Percentiles rank a stretch among this genome's conserved stretches.
Evolutionary conservation across 2,113 vertebrate genomes (phyloP).

Genomic region (Toxotes chatareus): DNA sequence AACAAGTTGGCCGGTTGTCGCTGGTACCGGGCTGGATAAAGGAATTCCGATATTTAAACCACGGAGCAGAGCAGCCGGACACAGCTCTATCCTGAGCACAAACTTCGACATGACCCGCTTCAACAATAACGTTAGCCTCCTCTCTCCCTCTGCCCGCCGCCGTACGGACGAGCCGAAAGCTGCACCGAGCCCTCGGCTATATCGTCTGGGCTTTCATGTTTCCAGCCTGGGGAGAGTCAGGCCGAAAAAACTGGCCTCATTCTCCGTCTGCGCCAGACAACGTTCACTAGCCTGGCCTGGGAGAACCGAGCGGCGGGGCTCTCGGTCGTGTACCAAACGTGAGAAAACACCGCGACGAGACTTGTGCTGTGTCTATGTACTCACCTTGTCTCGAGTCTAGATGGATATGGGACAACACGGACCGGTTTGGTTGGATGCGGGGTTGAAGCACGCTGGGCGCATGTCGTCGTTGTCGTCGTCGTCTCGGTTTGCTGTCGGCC

Average conservation of each 20-base stretch:
- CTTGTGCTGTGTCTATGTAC: conserved; percentile 51
- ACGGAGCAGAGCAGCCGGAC: conserved; percentile 37
- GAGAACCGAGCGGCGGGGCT: conserved; percentile 55
- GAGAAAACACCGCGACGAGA: conserved; percentile 39
- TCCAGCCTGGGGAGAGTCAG: conserved; percentile 47
- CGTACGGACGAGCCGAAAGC: conserved; percentile 19
- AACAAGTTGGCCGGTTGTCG: conserved; percentile 62
- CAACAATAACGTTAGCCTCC: conserved; percentile 20
- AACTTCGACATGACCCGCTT: conserved; percentile 55
- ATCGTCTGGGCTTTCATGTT: conserved; percentile 62
- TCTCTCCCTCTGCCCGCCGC: not conserved
- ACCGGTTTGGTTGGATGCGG: not conserved
- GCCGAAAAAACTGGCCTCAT: conserved; percentile 76
- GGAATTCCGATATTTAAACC: conserved; percentile 61
- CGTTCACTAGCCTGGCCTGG: conserved; percentile 70
- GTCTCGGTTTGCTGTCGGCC: conserved; percentile 64
- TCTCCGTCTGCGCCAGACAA: conserved; percentile 75
- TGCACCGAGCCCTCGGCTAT: conserved; percentile 31
- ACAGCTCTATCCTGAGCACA: conserved; percentile 48
- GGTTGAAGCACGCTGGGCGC: conserved; percentile 38
- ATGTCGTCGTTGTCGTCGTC: conserved; percentile 56
- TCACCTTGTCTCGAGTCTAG: conserved; percentile 65
- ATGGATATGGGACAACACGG: not conserved
- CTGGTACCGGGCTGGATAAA: conserved; percentile 35
- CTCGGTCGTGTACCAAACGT: conserved; percentile 47